These are phyloP conservation scores for Phrynosoma blainvillii DNA, from an alignment of 2,113 vertebrate genomes.

Conservation along the genomic window DNA sequence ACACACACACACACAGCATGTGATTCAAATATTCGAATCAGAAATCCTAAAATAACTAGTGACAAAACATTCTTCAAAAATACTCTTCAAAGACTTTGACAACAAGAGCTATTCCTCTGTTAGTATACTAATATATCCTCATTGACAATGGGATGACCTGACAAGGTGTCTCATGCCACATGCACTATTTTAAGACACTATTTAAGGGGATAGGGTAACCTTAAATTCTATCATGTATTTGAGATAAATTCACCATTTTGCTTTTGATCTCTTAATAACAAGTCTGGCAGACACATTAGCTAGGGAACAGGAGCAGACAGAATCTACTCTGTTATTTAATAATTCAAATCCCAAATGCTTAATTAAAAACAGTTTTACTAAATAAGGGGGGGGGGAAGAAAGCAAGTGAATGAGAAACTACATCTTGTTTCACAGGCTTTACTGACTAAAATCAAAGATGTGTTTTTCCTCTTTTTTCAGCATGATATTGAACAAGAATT, in stretches of 20 bases:
- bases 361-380: conserved; percentile 61
- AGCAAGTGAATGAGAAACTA: conserved; percentile 46
- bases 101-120: background rate
- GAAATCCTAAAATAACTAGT: background rate
- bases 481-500: background rate
- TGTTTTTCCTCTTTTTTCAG: background rate
- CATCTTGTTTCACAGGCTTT: conserved; percentile 27
- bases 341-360: conserved; percentile 67
- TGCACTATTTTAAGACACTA: background rate
- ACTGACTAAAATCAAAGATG: conserved; percentile 19
- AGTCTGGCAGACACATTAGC: conserved; percentile 31
- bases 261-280: conserved; percentile 20
- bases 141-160: background rate
- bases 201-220: too few species aligned
- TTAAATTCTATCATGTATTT: background rate
- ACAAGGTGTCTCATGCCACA: background rate
- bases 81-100: background rate
- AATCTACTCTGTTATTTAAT: conserved; percentile 55
- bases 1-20: too few species aligned
- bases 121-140: background rate
- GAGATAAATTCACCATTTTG: background rate
- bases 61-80: background rate
- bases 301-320: conserved; percentile 23
- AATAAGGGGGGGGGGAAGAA: background rate
- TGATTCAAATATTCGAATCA: background rate